Evolutionary conservation across 2,888 invertebrate species (phyloP).

Genomic region (Alviniconcha strummeri): DNA sequence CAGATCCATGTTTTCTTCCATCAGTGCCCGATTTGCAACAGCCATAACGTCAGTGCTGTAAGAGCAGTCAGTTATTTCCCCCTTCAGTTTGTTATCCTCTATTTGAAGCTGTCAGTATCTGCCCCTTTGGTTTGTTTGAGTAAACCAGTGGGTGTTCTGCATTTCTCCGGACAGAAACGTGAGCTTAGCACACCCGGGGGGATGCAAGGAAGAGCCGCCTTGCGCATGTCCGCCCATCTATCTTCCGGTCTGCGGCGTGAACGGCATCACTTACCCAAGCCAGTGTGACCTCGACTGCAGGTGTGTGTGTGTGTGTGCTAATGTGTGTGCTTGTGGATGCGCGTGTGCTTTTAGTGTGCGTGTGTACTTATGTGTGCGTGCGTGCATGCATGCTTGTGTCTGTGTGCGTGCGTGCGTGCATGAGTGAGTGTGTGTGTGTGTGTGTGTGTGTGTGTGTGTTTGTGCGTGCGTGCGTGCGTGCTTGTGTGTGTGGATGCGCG

Average conservation of each 20-base stretch:
- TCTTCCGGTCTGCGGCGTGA: constrained; percentile 27
- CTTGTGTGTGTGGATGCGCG: background rate
- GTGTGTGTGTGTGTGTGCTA: background rate
- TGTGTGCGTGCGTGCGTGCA: background rate
- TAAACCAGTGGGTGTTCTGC: too few species aligned
- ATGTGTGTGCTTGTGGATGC: background rate
- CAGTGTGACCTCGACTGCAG: constrained; percentile 22
- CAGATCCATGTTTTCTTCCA: too few species aligned
- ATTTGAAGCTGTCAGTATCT: too few species aligned
- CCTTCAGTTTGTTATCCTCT: too few species aligned
- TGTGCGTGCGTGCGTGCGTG: constrained; percentile 5
- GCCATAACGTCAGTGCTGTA: too few species aligned
- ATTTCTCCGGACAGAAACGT: constrained; percentile 12
- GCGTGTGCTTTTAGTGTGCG: background rate
- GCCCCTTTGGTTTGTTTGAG: too few species aligned
- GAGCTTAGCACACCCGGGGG: constrained; percentile 9
- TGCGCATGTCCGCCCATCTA: constrained; percentile 28
- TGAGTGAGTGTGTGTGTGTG: background rate
- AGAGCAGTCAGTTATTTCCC: too few species aligned
- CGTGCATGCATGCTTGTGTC: background rate
- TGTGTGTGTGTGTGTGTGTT: constrained; percentile 16
- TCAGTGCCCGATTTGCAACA: too few species aligned
- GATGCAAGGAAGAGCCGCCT: constrained; percentile 9
- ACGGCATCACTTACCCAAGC: constrained; percentile 20
- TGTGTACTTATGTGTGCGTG: background rate